A percentile compares a stretch with the other conserved stretches of the same genome.
Conservation (phyloP, 2,113 vertebrate species). For the Lamprologus callipterus region DNA sequence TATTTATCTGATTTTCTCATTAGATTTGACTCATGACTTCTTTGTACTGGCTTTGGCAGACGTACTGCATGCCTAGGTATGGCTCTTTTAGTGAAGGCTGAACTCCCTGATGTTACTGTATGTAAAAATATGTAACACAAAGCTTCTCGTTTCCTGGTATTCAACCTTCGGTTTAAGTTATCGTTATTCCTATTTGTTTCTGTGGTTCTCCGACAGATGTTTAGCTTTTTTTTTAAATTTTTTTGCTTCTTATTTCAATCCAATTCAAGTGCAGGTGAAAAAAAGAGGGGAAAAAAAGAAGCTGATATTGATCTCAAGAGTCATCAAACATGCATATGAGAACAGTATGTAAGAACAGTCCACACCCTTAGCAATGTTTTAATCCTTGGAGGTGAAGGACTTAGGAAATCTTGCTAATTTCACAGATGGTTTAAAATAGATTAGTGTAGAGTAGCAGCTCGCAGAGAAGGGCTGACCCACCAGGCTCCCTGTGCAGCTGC, state of each 20-base stretch:
- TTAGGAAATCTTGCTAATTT: slow-evolving; percentile 82
- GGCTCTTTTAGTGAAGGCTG: slow-evolving; percentile 30
- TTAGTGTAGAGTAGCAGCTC: slow-evolving; percentile 78
- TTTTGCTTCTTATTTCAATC: not conserved
- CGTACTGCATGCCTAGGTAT: slow-evolving; percentile 22
- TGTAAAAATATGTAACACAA: slow-evolving; percentile 1
- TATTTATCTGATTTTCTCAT: slow-evolving; percentile 81
- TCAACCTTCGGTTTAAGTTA: not conserved
- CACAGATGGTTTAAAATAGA: slow-evolving; percentile 86
- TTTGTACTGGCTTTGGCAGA: slow-evolving; percentile 66
- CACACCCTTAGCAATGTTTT: slow-evolving; percentile 70
- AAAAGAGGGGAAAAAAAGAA: not conserved
- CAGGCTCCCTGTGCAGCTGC: slow-evolving; percentile 77
- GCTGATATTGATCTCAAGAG: slow-evolving; percentile 30
- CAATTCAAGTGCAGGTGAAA: not conserved
- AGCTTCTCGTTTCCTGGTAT: not conserved
- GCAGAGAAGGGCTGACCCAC: slow-evolving; percentile 75
- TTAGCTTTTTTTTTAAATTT: not conserved
- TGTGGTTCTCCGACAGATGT: not conserved
- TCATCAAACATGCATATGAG: slow-evolving; percentile 49
- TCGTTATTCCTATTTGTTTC: not conserved
- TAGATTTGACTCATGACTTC: slow-evolving; percentile 73
- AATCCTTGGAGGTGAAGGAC: slow-evolving; percentile 82
- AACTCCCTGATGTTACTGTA: slow-evolving; percentile 6
- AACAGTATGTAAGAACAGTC: slow-evolving; percentile 57